Evolutionary conservation across 1,140 invertebrate species (phyloP), one percentile per base, ranked within the genome.

Genomic region (Macrobrachium nipponense): DNA sequence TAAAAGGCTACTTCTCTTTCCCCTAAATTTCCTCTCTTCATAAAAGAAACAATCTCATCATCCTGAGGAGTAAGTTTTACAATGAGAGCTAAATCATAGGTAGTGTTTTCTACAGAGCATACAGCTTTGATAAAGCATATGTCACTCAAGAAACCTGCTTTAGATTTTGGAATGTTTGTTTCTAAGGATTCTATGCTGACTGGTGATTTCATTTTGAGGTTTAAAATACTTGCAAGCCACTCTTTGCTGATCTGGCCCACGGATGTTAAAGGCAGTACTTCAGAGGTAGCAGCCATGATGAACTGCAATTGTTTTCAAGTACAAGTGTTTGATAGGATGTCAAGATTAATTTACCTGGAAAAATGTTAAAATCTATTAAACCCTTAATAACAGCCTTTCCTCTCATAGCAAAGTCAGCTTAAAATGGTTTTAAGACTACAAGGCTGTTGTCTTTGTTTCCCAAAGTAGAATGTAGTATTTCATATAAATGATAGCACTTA

Each of bases 1-100:
- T 85, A 85, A 58, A 85, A 85, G n/a, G 51, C 82, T 44, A 85
- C 64, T n/a, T 85, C 82, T 43, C 76, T 77, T 20, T 66, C 51
- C 17, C 58, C 82, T 51, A 85, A 62, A 36, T 58, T 36, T 18
- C 75, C 62, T 27, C n/a, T 78, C 20, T 68, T 70, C 75, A 85
- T 78, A 8, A 72, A 59, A 15, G 77, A 20, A 0, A 85, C 7
- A 23, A 79, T n/a, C 44, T 78, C 27, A 18, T 51, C 36, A 58
- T 68, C 20, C 23, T 61, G 14, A 18, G 82, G 82, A 18, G 59
- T 27, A 59, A 85, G 78, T 66, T 85, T 85, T 11, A 70, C 75
- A 58, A 78, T 58, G 7, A 85, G 23, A 23, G 43, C 51, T 43
- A 20, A 60, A 12, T 82, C 70, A 36, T 73, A 51, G 17, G n/a